Evolutionary conservation across 2,113 vertebrate species (phyloP).

Genomic region (Megalops atlanticus): DNA sequence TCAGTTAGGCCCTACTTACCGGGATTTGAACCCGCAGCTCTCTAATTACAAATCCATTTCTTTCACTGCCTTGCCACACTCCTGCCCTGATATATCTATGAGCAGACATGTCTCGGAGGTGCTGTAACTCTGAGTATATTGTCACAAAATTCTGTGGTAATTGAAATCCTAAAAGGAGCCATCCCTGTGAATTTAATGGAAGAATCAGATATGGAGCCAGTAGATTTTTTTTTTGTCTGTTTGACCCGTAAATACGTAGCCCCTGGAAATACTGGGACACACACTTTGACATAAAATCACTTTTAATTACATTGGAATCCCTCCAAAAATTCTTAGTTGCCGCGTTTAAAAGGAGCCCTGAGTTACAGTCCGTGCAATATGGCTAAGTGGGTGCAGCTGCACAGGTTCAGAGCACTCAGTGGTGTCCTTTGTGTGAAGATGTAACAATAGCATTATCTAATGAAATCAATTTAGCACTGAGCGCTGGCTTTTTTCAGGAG

Average conservation of each 20-base stretch:
- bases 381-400: constrained; percentile 27
- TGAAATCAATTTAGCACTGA: constrained; percentile 37
- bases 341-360: constrained; percentile 34
- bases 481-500: not conserved
- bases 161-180: not conserved
- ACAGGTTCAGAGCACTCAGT: constrained; percentile 2
- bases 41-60: too few species aligned
- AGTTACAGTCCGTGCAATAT: constrained; percentile 31
- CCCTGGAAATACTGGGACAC: constrained; percentile 44
- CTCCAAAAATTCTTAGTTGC: constrained; percentile 28
- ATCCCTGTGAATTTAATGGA: not conserved
- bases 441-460: constrained; percentile 27
- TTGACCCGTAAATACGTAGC: constrained; percentile 23
- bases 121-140: too few species aligned
- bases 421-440: constrained; percentile 23
- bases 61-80: too few species aligned
- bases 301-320: constrained; percentile 51
- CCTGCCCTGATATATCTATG: too few species aligned
- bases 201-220: not conserved
- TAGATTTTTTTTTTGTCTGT: constrained; percentile 14
- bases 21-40: too few species aligned
- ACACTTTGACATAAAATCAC: constrained; percentile 36
- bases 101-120: too few species aligned
- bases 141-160: too few species aligned
- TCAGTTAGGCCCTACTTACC: too few species aligned